Evolutionary conservation across 2,113 vertebrate species (phyloP).

Genomic region (Cololabis saira): DNA sequence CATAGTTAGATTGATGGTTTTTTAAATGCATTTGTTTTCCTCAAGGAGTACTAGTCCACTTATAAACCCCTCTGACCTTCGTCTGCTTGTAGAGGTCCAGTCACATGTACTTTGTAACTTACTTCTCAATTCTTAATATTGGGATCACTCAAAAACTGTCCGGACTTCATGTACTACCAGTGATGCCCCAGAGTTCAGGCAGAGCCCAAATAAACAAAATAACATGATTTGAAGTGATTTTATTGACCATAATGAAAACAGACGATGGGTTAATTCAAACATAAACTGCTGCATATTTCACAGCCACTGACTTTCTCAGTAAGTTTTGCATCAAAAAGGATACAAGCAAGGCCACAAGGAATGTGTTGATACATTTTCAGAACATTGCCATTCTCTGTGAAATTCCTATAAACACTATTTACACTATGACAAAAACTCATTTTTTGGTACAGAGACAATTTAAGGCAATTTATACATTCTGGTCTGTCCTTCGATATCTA

Average conservation of each 20-base stretch:
- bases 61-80: too few species aligned
- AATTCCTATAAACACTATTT: constrained; percentile 7
- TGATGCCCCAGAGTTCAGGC: not conserved
- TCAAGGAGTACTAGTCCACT: too few species aligned
- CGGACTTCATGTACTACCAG: not conserved
- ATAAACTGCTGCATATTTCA: constrained; percentile 27
- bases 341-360: constrained; percentile 59
- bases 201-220: not conserved
- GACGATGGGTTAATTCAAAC: constrained; percentile 25
- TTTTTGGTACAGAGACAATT: constrained; percentile 61
- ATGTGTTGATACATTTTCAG: constrained; percentile 10
- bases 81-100: too few species aligned
- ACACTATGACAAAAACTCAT: constrained; percentile 17
- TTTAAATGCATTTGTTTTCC: too few species aligned
- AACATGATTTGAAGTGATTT: constrained; percentile 40
- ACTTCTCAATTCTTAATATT: too few species aligned
- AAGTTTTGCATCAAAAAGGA: constrained; percentile 26
- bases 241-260: constrained; percentile 64
- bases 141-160: not conserved
- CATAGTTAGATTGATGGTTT: too few species aligned
- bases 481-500: constrained; percentile 52
- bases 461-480: constrained; percentile 72
- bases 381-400: not conserved
- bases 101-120: too few species aligned
- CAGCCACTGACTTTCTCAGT: constrained; percentile 15